Conservation (phyloP, 2,113 vertebrate genomes). For the Connochaetes taurinus region DNA sequence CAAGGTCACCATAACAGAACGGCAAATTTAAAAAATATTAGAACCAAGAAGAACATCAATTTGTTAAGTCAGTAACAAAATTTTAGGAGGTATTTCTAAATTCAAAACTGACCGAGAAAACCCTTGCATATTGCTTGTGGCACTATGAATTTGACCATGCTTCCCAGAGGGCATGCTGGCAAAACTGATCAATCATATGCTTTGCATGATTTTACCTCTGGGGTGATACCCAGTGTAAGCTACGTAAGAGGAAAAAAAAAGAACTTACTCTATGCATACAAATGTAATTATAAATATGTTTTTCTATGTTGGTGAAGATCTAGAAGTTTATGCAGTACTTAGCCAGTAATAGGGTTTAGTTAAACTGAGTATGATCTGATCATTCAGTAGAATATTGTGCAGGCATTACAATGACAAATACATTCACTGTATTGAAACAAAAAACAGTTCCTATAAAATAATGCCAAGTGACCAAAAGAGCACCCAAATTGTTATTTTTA, state of each 20-base stretch:
- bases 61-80: neutral
- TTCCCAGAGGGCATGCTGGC: neutral
- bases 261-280: neutral
- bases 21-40: neutral
- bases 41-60: neutral
- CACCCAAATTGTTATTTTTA: neutral
- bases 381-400: neutral
- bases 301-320: neutral
- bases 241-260: neutral
- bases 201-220: neutral
- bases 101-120: neutral
- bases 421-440: neutral
- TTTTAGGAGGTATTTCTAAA: neutral
- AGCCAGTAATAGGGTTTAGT: neutral
- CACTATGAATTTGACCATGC: neutral
- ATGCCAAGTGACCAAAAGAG: neutral
- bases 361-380: neutral
- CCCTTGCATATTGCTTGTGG: fast-evolving
- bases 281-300: neutral
- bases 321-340: neutral
- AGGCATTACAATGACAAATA: neutral
- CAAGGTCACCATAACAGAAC: neutral
- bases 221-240: neutral
- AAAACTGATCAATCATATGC: too few species aligned
- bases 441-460: neutral